Percentiles rank a stretch among this genome's conserved stretches.
Conservation (phyloP, 2,888 invertebrate genomes). For the Drosophila affinis region DNA sequence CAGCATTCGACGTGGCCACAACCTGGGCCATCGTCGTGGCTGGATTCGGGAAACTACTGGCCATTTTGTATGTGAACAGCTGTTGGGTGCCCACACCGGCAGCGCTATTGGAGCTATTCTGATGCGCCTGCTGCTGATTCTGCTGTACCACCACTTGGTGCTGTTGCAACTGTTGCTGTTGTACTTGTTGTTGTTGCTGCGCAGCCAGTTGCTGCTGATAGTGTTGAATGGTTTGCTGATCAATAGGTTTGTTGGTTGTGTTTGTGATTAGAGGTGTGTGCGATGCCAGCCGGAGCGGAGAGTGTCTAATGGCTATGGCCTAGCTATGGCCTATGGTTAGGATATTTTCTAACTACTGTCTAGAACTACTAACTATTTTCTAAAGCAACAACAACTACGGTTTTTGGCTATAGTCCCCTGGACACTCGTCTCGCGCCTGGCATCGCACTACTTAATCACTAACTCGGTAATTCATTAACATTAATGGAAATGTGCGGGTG, state of each 20-base stretch:
- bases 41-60: constrained; percentile 91
- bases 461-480: constrained; percentile 6
- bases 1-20: constrained; percentile 86
- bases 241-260: constrained; percentile 84
- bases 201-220: constrained; percentile 85
- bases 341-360: not conserved
- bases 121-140: constrained; percentile 85
- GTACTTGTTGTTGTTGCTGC: constrained; percentile 84
- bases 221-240: constrained; percentile 85
- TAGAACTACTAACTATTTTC: not conserved
- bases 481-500: not conserved
- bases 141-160: constrained; percentile 84
- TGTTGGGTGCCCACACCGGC: constrained; percentile 88
- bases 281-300: constrained; percentile 32
- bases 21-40: constrained; percentile 88
- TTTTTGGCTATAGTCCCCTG: not conserved
- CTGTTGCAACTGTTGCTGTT: constrained; percentile 84
- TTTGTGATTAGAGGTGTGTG: constrained; percentile 38
- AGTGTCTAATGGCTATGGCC: not conserved
- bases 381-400: not conserved
- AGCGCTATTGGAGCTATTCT: constrained; percentile 86
- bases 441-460: constrained; percentile 53
- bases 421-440: constrained; percentile 8
- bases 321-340: not conserved
- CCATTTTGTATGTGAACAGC: constrained; percentile 93